Base-by-base conservation (phyloP, 2,113 vertebrate genomes). In the Halcyon senegalensis region DNA sequence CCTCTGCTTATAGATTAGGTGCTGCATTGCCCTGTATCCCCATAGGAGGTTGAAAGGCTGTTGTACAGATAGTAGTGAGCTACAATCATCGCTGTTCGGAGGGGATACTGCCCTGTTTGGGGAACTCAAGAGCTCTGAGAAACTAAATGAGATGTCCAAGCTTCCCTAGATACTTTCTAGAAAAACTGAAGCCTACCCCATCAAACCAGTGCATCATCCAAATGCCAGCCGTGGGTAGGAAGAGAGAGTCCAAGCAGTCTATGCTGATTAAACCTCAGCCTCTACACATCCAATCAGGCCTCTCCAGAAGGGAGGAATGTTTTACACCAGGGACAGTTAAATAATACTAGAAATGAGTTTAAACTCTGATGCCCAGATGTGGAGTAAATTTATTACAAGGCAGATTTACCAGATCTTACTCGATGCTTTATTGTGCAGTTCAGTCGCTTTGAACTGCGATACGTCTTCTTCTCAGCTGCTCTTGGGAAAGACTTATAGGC, bases 261-360 rank as follows among this genome's bases (percentile, higher is more conserved):
- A 11, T 6, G 1, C 58, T 92, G 82, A 79, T 93, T 95, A 97
- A 93, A 87, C 62, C 62, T 84, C 94, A 82, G 80, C 69, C 64
- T 81, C 64, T 68, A 4, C 21, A 77, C 91, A 82, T 93, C 90
- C 84, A 89, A 17, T 82, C 90, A 79, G 35, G 55, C 41, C 77
- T 87, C 77, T 95, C 80, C 84, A 91, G 74, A 83, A 91, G 23
- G 39, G 41, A 74, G 74, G 80, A 84, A 82, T 68, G n/a, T 76
- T 92, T 94, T 87, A 87, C 80, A 82, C 44, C 10, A 50, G 79
- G 46, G 59, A 69, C 30, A 55, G 50, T 68, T 91, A 73, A 94
- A 91, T 74, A 91, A 88, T 90, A 48, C 50, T 73, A 50, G 77
- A 92, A 74, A 78, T 58, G 84, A 84, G 62, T 66, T 89, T 91